Conservation (phyloP, 2,797 vertebrate genomes). For the Harpagifer antarcticus region DNA sequence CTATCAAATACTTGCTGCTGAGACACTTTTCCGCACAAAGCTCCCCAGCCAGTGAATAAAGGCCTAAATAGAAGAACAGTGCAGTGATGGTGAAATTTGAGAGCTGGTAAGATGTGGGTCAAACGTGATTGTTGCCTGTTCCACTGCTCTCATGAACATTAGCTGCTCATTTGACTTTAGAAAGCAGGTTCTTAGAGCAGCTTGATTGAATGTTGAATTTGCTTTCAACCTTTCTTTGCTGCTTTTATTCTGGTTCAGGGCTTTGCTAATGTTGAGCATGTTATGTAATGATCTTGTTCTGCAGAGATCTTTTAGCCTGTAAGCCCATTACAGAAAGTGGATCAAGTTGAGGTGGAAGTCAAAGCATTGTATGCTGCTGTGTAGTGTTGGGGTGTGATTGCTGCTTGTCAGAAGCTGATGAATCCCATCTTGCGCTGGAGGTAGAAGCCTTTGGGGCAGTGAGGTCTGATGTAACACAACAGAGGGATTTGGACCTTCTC, state of each 20-base stretch:
- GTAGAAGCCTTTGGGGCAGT: slow-evolving; percentile 22
- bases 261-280: slow-evolving; percentile 8
- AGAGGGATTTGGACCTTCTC: slow-evolving; percentile 54
- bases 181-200: slow-evolving; percentile 13
- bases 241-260: not conserved
- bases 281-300: not conserved
- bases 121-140: slow-evolving; percentile 75
- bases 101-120: slow-evolving; percentile 82
- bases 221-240: not conserved
- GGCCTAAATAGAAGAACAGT: slow-evolving; percentile 33
- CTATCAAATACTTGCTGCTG: slow-evolving; percentile 26
- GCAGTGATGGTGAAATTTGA: slow-evolving; percentile 71
- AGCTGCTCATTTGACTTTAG: slow-evolving; percentile 43
- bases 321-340: slow-evolving; percentile 50
- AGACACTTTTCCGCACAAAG: slow-evolving; percentile 17
- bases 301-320: slow-evolving; percentile 36
- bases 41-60: slow-evolving; percentile 32
- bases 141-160: slow-evolving; percentile 67
- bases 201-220: not conserved
- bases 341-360: slow-evolving; percentile 47
- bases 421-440: slow-evolving; percentile 39
- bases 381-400: slow-evolving; percentile 56
- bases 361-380: slow-evolving; percentile 13
- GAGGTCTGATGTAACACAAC: slow-evolving; percentile 59
- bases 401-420: slow-evolving; percentile 57